A percentile compares a stretch with the other conserved stretches of the same genome.
Conservation (phyloP, 2,113 vertebrate genomes). For the Eclectus roratus region DNA sequence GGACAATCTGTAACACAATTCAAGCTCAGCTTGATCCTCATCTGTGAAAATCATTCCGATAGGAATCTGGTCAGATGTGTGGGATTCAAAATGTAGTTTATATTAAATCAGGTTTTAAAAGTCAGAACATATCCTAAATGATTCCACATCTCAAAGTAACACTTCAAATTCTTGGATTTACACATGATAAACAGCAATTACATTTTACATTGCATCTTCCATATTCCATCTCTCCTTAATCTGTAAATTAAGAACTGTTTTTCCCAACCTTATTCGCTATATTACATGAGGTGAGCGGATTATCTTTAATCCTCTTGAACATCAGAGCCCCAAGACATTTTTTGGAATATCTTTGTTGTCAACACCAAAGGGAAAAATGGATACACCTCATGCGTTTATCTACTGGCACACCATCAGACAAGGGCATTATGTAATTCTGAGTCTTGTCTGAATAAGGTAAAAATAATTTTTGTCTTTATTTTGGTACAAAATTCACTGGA, state of each 20-base stretch:
- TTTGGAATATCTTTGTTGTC: background rate
- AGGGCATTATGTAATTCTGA: background rate
- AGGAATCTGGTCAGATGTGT: background rate
- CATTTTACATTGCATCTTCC: background rate
- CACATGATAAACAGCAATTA: background rate
- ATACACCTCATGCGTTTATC: background rate
- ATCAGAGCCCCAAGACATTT: background rate
- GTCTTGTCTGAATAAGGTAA: background rate
- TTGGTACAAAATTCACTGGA: background rate
- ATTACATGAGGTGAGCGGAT: fast-evolving
- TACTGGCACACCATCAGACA: background rate
- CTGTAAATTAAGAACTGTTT: background rate
- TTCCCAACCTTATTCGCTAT: background rate
- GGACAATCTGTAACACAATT: background rate
- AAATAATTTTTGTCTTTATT: background rate
- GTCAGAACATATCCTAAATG: background rate
- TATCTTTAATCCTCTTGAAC: background rate
- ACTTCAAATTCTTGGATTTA: background rate
- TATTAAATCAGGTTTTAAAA: background rate
- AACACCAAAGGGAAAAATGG: background rate
- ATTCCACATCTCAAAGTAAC: background rate
- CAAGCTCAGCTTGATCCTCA: background rate
- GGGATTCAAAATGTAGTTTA: background rate
- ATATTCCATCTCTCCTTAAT: background rate
- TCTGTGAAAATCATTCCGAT: background rate